A percentile compares a stretch with the other conserved stretches of the same genome.
phyloP scores from a whole-genome alignment of 2,113 vertebrate genomes.

The Thamnaconus septentrionalis region DNA sequence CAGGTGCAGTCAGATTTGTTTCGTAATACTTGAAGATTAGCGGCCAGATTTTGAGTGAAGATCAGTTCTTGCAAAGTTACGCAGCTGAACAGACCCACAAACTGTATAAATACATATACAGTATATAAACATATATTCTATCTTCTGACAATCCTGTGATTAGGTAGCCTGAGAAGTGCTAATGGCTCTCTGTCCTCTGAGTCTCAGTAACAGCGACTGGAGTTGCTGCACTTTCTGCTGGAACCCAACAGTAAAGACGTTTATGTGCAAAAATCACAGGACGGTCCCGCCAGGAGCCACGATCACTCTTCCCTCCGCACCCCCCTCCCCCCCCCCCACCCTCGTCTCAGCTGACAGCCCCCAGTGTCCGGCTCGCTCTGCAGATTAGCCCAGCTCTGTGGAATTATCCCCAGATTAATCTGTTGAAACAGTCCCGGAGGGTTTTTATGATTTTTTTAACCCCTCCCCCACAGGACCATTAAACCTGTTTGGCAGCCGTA shows the following conservation, averaged over 20 bases:
- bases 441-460: too few species aligned
- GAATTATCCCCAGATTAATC: too few species aligned
- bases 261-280: constrained; percentile 41
- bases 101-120: too few species aligned
- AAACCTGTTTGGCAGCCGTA: background rate
- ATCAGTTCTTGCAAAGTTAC: too few species aligned
- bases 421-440: too few species aligned
- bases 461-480: too few species aligned
- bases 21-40: too few species aligned
- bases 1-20: background rate
- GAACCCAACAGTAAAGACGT: constrained; percentile 7
- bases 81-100: too few species aligned
- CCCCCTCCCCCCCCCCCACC: constrained; percentile 36
- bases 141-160: too few species aligned
- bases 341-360: constrained; percentile 28
- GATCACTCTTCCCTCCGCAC: constrained; percentile 44
- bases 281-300: constrained; percentile 40
- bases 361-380: constrained; percentile 6
- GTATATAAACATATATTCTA: background rate
- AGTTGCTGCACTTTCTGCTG: constrained; percentile 21
- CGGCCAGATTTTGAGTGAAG: too few species aligned
- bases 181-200: background rate
- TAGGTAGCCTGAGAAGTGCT: background rate
- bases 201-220: constrained; percentile 16
- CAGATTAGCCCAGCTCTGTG: background rate